These are phyloP conservation scores for Pipra filicauda DNA, from an alignment of 2,113 vertebrate species.

Conservation along the genomic window DNA sequence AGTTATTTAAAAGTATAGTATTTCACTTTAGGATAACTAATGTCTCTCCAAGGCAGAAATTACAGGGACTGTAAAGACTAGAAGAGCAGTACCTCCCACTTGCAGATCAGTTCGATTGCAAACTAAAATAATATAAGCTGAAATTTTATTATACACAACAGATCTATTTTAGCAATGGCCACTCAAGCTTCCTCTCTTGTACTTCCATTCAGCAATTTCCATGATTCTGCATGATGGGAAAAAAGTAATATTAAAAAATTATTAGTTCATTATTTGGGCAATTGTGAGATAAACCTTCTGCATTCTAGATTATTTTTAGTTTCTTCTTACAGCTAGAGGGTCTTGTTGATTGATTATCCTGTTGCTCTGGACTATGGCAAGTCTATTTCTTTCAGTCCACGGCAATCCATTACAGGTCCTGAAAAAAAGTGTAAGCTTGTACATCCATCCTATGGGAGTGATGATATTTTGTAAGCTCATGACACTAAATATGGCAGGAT, in stretches of 20 bases:
- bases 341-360: background rate
- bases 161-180: background rate
- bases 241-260: background rate
- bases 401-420: background rate
- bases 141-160: background rate
- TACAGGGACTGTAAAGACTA: background rate
- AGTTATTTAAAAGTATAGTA: background rate
- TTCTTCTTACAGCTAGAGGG: background rate
- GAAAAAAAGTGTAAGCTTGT: background rate
- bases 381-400: background rate
- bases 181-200: background rate
- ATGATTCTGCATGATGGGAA: accelerated
- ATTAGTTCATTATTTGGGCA: background rate
- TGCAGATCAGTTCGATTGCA: background rate
- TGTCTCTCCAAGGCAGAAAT: background rate
- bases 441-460: background rate
- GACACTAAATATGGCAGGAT: slow-evolving; percentile 39
- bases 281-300: background rate
- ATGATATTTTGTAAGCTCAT: background rate
- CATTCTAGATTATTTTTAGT: background rate
- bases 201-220: background rate
- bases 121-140: background rate
- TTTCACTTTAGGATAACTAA: background rate
- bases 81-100: background rate
- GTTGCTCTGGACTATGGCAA: background rate